Percentiles rank a stretch among this genome's conserved stretches.
Evolutionary conservation across 2,888 invertebrate species (phyloP).

Genomic region (Seladonia tumulorum): DNA sequence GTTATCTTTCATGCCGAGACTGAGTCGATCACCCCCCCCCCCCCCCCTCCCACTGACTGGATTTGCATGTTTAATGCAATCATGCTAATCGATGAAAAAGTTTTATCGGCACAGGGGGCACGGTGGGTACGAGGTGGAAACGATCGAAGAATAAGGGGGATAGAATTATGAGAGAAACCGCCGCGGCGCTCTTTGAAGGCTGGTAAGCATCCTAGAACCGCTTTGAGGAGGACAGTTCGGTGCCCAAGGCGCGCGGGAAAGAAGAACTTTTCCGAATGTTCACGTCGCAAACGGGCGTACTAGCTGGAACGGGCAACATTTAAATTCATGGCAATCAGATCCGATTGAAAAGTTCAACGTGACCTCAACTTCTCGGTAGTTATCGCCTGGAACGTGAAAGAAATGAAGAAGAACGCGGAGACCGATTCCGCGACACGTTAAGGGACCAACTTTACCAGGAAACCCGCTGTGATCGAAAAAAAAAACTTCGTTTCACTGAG

Average conservation of each 20-base stretch:
- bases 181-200: slow-evolving; percentile 35
- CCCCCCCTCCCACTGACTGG: neutral
- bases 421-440: slow-evolving; percentile 18
- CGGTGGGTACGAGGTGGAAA: slow-evolving; percentile 25
- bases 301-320: slow-evolving; percentile 57
- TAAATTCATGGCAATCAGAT: slow-evolving; percentile 70
- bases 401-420: slow-evolving; percentile 46
- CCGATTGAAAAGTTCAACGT: slow-evolving; percentile 73
- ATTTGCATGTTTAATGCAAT: slow-evolving; percentile 72
- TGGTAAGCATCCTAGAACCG: slow-evolving; percentile 53
- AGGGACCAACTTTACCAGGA: neutral
- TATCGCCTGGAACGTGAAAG: slow-evolving; percentile 45
- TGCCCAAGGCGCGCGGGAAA: slow-evolving; percentile 3
- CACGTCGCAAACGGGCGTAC: slow-evolving; percentile 36
- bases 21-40: slow-evolving; percentile 40
- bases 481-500: neutral
- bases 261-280: slow-evolving; percentile 60
- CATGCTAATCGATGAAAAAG: slow-evolving; percentile 70
- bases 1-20: slow-evolving; percentile 32
- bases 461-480: neutral
- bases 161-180: slow-evolving; percentile 37
- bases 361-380: slow-evolving; percentile 40
- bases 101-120: slow-evolving; percentile 29
- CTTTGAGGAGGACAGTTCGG: slow-evolving; percentile 18
- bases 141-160: slow-evolving; percentile 11